phyloP scores from a whole-genome alignment of 1,140 invertebrate genomes.

The Rhynchophorus ferrugineus region DNA sequence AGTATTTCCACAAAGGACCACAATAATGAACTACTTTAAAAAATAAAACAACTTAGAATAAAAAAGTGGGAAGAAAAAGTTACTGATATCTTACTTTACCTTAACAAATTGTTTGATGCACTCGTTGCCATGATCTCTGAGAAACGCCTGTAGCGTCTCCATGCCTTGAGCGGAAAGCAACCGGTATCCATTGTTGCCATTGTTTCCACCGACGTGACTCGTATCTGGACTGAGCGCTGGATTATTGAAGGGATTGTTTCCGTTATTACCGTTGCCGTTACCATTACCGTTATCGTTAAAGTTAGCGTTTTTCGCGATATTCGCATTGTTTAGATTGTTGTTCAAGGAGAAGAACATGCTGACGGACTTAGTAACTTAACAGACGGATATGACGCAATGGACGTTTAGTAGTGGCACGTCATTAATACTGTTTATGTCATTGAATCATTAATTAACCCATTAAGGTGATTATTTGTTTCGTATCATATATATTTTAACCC shows the following conservation, averaged over 20 bases:
- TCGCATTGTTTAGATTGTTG: constrained; percentile 27
- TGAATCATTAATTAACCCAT: too few species aligned
- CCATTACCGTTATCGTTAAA: constrained; percentile 39
- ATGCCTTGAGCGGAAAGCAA: constrained; percentile 49
- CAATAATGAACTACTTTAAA: too few species aligned
- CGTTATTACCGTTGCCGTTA: constrained; percentile 40
- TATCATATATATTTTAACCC: too few species aligned
- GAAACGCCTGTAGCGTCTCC: constrained; percentile 50
- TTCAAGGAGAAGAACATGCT: constrained; percentile 30
- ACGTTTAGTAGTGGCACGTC: not conserved
- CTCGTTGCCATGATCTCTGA: constrained; percentile 53
- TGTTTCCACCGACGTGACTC: constrained; percentile 23
- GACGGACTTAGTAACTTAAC: not conserved
- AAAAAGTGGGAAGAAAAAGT: too few species aligned
- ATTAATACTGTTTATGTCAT: not conserved
- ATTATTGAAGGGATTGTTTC: constrained; percentile 19
- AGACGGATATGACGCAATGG: not conserved
- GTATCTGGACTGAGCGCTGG: constrained; percentile 9
- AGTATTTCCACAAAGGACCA: too few species aligned
- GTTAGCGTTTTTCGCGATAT: constrained; percentile 35
- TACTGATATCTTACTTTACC: too few species aligned
- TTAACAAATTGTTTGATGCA: constrained; percentile 55
- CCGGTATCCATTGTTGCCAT: constrained; percentile 48
- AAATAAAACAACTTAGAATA: too few species aligned
- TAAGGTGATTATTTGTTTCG: too few species aligned